Base-by-base conservation (phyloP, 2,113 vertebrate species). In the Entomyzon cyanotis region DNA sequence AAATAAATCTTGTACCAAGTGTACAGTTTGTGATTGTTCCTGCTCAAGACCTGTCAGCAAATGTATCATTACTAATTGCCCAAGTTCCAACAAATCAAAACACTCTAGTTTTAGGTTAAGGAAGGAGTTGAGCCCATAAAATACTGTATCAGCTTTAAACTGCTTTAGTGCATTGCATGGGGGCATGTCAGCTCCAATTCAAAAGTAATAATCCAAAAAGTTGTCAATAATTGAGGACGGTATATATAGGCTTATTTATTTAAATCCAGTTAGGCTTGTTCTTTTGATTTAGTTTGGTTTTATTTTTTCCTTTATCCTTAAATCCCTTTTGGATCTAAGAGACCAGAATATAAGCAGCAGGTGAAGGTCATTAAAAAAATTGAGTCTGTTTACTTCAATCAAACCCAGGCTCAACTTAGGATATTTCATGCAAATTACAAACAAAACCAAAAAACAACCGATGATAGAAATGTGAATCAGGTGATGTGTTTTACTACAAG, bases 1-100 rank as follows among this genome's bases (percentile, higher is more conserved):
- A 93, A 96, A 96, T 93, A 95, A 87, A 94, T 94, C 85, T 67
- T 86, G 83, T 47, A 84, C 79, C 42, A 47, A 33, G 47, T 70
- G 56, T 55, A 70, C 23, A 15, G 71, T 80, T 90, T 70, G 76
- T 71, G 71, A 90, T 85, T 88, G 93, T 63, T 95, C 93, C 92
- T 70, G 33, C 79, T 90, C 63, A 94, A 78, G 79, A 78, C 55
- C 82, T 89, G 76, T 64, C 95, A 90, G 76, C 41, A 93, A 71
- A 93, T 75, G 56, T 67, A 90, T 92, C 88, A 81, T 59, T 91
- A 55, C 85, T 93, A 81, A 94, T 94, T 86, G 90, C 52, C 47
- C 44, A 53, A 80, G 49, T 88, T 93, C 78, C 55, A 78, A 42
- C 11, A 15, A 84, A 92, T 68, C 52, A 76, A 94, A 92, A 52